Conservation (phyloP, 2,797 vertebrate species). For the Hapalemur alaotrensis region DNA sequence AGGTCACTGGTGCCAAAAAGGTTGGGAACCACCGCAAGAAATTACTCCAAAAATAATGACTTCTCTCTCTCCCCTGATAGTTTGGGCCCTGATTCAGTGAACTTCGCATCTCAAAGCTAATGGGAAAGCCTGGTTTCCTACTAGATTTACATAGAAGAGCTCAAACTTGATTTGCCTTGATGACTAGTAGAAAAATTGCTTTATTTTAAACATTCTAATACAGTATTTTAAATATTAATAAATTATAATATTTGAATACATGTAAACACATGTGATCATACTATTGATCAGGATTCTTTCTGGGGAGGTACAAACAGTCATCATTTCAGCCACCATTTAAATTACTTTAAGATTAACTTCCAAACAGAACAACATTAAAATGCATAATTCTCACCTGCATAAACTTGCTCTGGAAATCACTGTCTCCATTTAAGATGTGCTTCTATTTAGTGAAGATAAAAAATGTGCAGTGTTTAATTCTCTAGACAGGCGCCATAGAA, state of each 20-base stretch:
- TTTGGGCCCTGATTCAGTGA: not conserved
- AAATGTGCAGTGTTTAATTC: slow-evolving; percentile 70
- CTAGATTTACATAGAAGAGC: not conserved
- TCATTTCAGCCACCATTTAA: slow-evolving; percentile 69
- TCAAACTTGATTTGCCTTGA: not conserved
- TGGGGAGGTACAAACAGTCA: slow-evolving; percentile 41
- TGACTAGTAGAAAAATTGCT: slow-evolving; percentile 49
- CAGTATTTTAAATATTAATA: slow-evolving; percentile 55
- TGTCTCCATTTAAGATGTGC: slow-evolving; percentile 60
- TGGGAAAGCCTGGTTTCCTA: not conserved
- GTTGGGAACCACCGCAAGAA: not conserved
- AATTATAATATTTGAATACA: slow-evolving; percentile 27
- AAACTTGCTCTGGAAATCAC: slow-evolving; percentile 70
- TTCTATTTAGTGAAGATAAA: slow-evolving; percentile 73
- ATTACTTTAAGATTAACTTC: slow-evolving; percentile 79
- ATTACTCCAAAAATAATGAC: slow-evolving; percentile 2
- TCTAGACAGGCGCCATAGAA: slow-evolving; percentile 50
- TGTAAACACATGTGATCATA: not conserved
- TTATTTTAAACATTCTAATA: slow-evolving; percentile 11
- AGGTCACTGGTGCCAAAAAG: too few species aligned
- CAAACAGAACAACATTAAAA: slow-evolving; percentile 74
- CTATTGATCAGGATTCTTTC: not conserved
- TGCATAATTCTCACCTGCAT: slow-evolving; percentile 60
- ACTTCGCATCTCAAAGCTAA: not conserved
- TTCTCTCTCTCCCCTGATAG: not conserved